Base-by-base conservation (phyloP, 1,140 invertebrate genomes). In the Drosophila albomicans region DNA sequence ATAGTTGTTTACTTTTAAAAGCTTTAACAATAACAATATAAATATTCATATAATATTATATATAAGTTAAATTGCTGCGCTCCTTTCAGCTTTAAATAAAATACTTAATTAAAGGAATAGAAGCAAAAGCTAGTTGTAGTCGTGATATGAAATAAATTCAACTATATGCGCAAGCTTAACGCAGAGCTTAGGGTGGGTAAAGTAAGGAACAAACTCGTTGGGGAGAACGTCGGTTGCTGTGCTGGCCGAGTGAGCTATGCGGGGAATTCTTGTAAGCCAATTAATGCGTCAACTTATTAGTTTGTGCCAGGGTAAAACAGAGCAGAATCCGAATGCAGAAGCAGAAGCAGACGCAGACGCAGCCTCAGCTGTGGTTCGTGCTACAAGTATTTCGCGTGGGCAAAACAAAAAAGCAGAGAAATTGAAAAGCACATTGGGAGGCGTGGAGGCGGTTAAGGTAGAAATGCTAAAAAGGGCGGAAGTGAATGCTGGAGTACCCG, bases 201-300 rank as follows among this genome's bases (percentile, higher is more conserved):
- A 38, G 35, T 11, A 10, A 38, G 35, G 35, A 1, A 38, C 35
- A 38, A 38, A 7, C 35, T 72, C 62, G 0, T 25, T 25, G 20
- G 20, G 20, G 20, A 25, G 20, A 57, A 58, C 35, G 35, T 38
- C 41, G 20, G 56, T 58, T 35, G 56, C 7, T 15, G 66, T 45
- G 46, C 51, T 30, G 64, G 30, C 49, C 20, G 63, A 49, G 35
- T 52, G 28, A 72, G 69, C 45, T 78, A 84, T 88, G 70, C 74
- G 45, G 15, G 46, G 85, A 84, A 87, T 87, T 72, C 70, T 80
- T 88, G 68, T 84, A 84, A 87, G 84, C 84, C 84, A 87, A 87
- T 87, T 87, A 87, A 88, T 87, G 80, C 80, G 75, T 71, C 80
- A 87, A 87, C 84, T 88, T 87, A 87, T 87, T 87, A 87, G 84